These are phyloP conservation scores for Diabrotica balteata DNA, from an alignment of 2,888 invertebrate genomes.

Conservation along the genomic window DNA sequence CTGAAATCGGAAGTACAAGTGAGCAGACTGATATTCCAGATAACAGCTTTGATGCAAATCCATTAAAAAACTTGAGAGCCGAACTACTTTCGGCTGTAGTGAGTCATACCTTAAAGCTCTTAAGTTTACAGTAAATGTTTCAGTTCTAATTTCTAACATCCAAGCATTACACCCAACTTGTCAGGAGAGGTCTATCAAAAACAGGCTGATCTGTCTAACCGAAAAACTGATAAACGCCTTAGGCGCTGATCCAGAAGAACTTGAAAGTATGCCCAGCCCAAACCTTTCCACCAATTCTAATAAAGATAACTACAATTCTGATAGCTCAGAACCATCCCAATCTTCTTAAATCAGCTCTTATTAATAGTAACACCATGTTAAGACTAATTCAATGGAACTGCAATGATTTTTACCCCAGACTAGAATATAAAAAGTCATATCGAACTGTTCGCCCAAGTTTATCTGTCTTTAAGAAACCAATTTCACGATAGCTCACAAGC, in stretches of 20 bases:
- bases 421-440: not conserved
- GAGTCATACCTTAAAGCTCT: too few species aligned
- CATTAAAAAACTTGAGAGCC: too few species aligned
- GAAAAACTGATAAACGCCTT: conserved; percentile 4
- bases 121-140: too few species aligned
- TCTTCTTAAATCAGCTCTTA: conserved; percentile 5
- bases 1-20: too few species aligned
- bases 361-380: not conserved
- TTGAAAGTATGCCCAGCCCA: conserved; percentile 6
- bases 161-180: too few species aligned
- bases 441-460: not conserved
- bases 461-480: too few species aligned
- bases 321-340: conserved; percentile 1
- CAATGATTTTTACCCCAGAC: conserved; percentile 2
- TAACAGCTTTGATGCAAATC: too few species aligned
- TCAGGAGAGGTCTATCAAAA: conserved; percentile 11
- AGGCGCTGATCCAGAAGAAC: too few species aligned
- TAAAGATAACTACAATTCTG: conserved; percentile 6
- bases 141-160: too few species aligned
- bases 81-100: too few species aligned
- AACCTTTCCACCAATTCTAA: conserved; percentile 2
- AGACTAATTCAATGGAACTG: conserved; percentile 7
- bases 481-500: not conserved
- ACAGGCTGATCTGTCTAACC: conserved; percentile 11
- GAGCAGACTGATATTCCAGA: too few species aligned